These are phyloP conservation scores for Eubasilissa splendida DNA, from an alignment of 2,888 invertebrate genomes.

Conservation along the genomic window DNA sequence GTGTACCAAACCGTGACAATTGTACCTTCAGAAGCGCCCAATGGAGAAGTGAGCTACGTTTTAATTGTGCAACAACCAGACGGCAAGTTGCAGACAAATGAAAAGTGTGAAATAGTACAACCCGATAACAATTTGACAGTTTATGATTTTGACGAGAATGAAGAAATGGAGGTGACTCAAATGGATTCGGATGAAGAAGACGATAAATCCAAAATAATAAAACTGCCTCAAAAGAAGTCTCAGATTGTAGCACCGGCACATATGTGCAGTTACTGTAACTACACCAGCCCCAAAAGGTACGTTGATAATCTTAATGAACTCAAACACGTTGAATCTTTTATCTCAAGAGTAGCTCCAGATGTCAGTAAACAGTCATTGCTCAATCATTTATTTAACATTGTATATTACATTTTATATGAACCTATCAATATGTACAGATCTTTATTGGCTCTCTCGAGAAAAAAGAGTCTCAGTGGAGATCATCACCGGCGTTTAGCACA, in stretches of 20 bases:
- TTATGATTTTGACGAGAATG: slow-evolving; percentile 83
- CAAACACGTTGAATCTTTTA: no score
- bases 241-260: slow-evolving; percentile 77
- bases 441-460: no score
- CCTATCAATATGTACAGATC: no score
- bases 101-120: slow-evolving; percentile 65
- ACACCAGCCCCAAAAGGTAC: slow-evolving; percentile 89
- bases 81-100: slow-evolving; percentile 61
- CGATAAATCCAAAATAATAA: slow-evolving; percentile 77
- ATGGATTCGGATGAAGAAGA: slow-evolving; percentile 76
- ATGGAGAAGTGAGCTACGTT: slow-evolving; percentile 90
- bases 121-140: slow-evolving; percentile 71
- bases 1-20: slow-evolving; percentile 88
- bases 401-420: no score
- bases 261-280: slow-evolving; percentile 93
- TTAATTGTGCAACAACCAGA: slow-evolving; percentile 86
- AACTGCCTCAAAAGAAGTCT: slow-evolving; percentile 72
- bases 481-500: no score
- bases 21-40: slow-evolving; percentile 83
- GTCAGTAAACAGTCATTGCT: no score
- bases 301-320: slow-evolving; percentile 30
- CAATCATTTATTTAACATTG: no score
- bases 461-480: no score
- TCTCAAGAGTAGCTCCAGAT: no score
- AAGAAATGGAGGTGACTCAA: slow-evolving; percentile 68